Conservation (phyloP, 1,140 invertebrate species). For the Cheumatopsyche charites region DNA sequence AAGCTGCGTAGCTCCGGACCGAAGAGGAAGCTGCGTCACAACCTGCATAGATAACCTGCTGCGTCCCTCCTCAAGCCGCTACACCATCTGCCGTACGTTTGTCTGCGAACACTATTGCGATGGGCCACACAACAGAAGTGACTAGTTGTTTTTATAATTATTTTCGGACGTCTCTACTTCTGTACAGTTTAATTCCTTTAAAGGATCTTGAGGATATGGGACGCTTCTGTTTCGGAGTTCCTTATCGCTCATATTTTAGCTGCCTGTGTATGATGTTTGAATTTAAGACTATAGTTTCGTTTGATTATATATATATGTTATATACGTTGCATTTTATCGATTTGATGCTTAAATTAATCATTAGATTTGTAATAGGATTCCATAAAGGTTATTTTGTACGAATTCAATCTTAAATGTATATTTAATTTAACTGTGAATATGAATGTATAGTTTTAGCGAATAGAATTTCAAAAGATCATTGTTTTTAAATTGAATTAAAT, state of each 20-base stretch:
- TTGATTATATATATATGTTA: slow-evolving; percentile 3
- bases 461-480: slow-evolving; percentile 25
- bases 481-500: slow-evolving; percentile 8
- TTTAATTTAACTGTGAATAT: slow-evolving; percentile 29
- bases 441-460: slow-evolving; percentile 34
- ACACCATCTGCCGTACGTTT: slow-evolving; percentile 26
- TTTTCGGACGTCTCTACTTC: background rate
- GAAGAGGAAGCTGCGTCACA: slow-evolving; percentile 29
- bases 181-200: slow-evolving; percentile 17
- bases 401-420: background rate
- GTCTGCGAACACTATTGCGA: slow-evolving; percentile 25
- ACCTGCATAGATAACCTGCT: slow-evolving; percentile 52
- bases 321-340: slow-evolving; percentile 29
- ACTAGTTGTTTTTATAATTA: background rate
- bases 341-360: slow-evolving; percentile 18
- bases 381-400: slow-evolving; percentile 15
- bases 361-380: slow-evolving; percentile 30
- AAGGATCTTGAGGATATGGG: slow-evolving; percentile 38
- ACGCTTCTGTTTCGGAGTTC: slow-evolving; percentile 41
- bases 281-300: background rate
- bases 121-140: slow-evolving; percentile 26
- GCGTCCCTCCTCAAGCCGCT: slow-evolving; percentile 39
- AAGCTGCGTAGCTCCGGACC: slow-evolving; percentile 52
- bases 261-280: slow-evolving; percentile 15
- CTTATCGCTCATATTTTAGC: slow-evolving; percentile 9